Conservation (phyloP, 2,797 vertebrate genomes). For the Rallus crepitans region DNA sequence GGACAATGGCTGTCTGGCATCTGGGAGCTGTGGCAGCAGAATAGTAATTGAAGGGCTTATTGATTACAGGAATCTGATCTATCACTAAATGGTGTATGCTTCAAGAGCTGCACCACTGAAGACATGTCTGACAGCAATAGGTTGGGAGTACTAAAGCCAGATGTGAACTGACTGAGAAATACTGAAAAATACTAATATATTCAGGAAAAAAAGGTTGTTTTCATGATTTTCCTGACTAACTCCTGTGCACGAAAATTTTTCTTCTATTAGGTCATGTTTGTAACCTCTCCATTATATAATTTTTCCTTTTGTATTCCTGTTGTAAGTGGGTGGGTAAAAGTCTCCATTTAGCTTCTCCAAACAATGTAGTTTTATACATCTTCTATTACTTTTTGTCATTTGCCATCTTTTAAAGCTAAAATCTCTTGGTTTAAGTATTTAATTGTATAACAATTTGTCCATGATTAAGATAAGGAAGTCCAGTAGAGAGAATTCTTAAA, state of each 20-base stretch:
- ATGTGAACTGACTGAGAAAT: background rate
- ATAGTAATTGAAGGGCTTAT: background rate
- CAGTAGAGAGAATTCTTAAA: background rate
- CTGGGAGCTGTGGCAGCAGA: background rate
- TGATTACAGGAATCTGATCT: background rate
- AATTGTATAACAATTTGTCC: background rate
- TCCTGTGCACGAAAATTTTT: background rate
- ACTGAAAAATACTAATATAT: background rate
- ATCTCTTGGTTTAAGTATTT: background rate
- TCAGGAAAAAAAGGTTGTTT: background rate
- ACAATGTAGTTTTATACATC: background rate
- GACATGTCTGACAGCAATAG: background rate
- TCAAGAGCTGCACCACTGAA: background rate
- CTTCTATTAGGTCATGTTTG: background rate
- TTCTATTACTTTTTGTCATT: background rate
- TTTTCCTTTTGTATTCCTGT: background rate
- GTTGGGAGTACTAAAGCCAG: background rate
- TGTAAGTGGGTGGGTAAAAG: background rate
- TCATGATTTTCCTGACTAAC: background rate
- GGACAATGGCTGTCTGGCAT: background rate
- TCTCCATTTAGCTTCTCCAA: background rate
- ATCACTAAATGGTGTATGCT: background rate
- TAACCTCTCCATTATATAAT: background rate
- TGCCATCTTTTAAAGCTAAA: background rate
- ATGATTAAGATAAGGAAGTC: background rate